A percentile compares a stretch with the other conserved stretches of the same genome.
Conservation (phyloP, 2,888 invertebrate species). For the Lithosia quadra region DNA sequence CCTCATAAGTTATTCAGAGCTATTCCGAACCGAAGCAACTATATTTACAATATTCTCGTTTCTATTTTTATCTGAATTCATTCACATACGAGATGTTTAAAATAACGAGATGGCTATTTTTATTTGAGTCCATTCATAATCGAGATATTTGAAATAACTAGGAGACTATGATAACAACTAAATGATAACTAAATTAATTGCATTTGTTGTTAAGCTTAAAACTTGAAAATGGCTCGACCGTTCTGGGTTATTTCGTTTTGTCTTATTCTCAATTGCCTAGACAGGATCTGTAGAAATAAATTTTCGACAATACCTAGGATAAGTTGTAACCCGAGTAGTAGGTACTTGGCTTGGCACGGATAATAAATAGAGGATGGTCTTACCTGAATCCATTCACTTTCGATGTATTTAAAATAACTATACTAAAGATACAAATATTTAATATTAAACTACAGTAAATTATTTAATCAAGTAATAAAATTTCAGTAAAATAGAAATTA, state of each 20-base stretch:
- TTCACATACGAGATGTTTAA: conserved; percentile 10
- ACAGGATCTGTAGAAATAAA: background rate
- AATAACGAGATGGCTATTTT: background rate
- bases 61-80: conserved; percentile 37
- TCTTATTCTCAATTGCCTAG: background rate
- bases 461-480: background rate
- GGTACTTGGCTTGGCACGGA: background rate
- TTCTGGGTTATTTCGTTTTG: background rate
- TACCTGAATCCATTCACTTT: conserved; percentile 36
- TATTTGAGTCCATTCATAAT: conserved; percentile 36
- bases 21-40: background rate
- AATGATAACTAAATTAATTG: too few species aligned
- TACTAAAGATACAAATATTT: conserved; percentile 1
- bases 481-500: background rate
- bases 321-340: too few species aligned
- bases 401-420: background rate
- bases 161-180: too few species aligned
- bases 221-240: background rate
- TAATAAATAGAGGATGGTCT: background rate
- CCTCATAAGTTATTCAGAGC: background rate
- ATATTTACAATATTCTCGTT: background rate
- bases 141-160: background rate
- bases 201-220: too few species aligned
- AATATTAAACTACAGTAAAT: conserved; percentile 8
- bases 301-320: too few species aligned